Conservation (phyloP, 2,888 invertebrate species). For the Phyto melanocephala region DNA sequence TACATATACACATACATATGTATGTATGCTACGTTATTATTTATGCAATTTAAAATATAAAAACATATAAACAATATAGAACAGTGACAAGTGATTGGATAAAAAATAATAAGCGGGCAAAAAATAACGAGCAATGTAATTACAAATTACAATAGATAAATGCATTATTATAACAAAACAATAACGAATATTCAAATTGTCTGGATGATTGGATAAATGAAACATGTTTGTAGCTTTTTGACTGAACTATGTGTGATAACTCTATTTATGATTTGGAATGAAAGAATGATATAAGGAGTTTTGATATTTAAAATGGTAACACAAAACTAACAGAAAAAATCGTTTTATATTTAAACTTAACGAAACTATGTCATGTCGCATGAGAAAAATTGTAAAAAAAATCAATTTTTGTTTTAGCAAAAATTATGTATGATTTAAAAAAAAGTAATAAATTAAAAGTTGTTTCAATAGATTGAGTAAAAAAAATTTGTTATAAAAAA, state of each 20-base stretch:
- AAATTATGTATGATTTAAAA: slow-evolving; percentile 41
- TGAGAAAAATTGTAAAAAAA: neutral
- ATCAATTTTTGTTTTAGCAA: slow-evolving; percentile 32
- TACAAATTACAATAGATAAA: neutral
- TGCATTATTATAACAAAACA: slow-evolving; percentile 4
- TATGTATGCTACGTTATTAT: no score
- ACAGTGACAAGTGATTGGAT: no score
- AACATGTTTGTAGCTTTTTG: neutral
- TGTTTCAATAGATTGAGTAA: slow-evolving; percentile 61
- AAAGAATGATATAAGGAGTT: neutral
- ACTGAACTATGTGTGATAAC: neutral
- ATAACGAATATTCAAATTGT: slow-evolving; percentile 28
- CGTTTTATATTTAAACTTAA: neutral
- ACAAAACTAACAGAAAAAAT: slow-evolving; percentile 1
- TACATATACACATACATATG: neutral
- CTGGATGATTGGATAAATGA: slow-evolving; percentile 9
- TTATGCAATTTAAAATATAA: no score
- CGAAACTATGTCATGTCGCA: neutral
- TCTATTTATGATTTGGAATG: neutral
- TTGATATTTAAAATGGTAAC: neutral
- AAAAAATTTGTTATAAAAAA: neutral
- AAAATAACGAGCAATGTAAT: slow-evolving; percentile 20
- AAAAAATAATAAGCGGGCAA: slow-evolving; percentile 12
- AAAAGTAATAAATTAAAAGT: slow-evolving; percentile 33
- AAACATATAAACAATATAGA: no score